Conservation (phyloP, 2,888 invertebrate species). For the Cataglyphis livida region DNA sequence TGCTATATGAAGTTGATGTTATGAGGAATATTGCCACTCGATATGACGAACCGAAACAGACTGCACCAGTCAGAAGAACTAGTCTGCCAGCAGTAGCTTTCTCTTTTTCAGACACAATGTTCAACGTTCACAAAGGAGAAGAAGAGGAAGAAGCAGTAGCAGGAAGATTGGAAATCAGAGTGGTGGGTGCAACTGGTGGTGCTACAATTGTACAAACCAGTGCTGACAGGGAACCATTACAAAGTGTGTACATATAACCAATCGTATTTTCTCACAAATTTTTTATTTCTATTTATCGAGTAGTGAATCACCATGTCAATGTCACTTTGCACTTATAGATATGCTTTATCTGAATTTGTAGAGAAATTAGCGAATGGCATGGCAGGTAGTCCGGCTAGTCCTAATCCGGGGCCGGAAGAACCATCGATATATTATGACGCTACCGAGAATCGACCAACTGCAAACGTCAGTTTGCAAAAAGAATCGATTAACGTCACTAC, state of each 20-base stretch:
- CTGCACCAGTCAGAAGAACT: conserved; percentile 78
- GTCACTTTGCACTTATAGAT: neutral
- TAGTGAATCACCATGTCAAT: neutral
- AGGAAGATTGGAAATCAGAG: conserved; percentile 93
- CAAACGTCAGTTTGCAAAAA: conserved; percentile 79
- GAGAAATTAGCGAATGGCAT: conserved; percentile 84
- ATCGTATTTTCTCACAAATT: conserved; percentile 8
- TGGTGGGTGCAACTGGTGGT: conserved; percentile 85
- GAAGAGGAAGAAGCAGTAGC: conserved; percentile 89
- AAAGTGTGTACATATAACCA: conserved; percentile 74
- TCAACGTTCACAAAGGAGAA: conserved; percentile 80
- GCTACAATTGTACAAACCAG: conserved; percentile 84
- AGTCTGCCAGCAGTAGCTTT: conserved; percentile 84
- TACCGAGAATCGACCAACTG: conserved; percentile 88
- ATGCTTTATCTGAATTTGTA: conserved; percentile 58
- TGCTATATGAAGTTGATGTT: conserved; percentile 93
- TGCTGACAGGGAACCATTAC: conserved; percentile 83
- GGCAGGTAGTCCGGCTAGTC: conserved; percentile 84
- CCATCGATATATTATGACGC: conserved; percentile 94
- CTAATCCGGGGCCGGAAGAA: conserved; percentile 90
- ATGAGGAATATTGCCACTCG: conserved; percentile 92
- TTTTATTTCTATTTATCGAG: neutral
- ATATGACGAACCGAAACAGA: conserved; percentile 83
- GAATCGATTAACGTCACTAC: conserved; percentile 70
- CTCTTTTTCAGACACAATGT: conserved; percentile 70